Evolutionary conservation across 2,113 vertebrate species (phyloP), one percentile per base, ranked within the genome.

Genomic region (Eretmochelys imbricata): DNA sequence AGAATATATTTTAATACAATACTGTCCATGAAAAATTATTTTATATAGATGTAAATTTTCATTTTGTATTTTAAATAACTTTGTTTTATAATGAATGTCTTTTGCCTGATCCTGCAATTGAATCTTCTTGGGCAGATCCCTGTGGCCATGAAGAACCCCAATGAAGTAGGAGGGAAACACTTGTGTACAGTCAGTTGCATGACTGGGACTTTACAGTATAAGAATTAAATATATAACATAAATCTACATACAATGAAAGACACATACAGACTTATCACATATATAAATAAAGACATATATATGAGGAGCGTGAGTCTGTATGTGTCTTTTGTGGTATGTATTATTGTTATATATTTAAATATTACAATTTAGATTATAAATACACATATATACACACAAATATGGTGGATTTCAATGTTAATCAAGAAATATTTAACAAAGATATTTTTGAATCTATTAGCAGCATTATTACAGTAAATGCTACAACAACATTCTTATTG

Each of bases 401-500:
- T 11, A 79, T 16, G 5, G 19, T 17, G 35, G 38, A 59, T 88
- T 38, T 49, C 20, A 59, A 49, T 16, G 35, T 55, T 49, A 59
- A 42, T n/a, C 13, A 42, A 38, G 22, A 79, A 91, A 92, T 90
- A 93, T 90, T 94, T 94, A 93, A 96, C 93, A 95, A 81, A 57
- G 94, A 94, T 94, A 94, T 76, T 91, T 96, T 96, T 95, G 95
- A 96, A 92, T 92, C 62, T 80, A 88, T 25, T 27, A 79, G 20
- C 75, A 38, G 2, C 24, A 80, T 80, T 94, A 91, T 62, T 94
- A 88, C 35, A 89, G 75, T 80, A 98, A 98, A 97, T 65, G 92
- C 76, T 91, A 87, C 79, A 76, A 72, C 31, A 46, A 35, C 72
- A 78, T 84, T 89, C 84, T 53, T 89, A 82, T 1, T 84, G 79